These are phyloP conservation scores for Pterocles burchelli DNA, from an alignment of 2,113 vertebrate species.

Conservation along the genomic window DNA sequence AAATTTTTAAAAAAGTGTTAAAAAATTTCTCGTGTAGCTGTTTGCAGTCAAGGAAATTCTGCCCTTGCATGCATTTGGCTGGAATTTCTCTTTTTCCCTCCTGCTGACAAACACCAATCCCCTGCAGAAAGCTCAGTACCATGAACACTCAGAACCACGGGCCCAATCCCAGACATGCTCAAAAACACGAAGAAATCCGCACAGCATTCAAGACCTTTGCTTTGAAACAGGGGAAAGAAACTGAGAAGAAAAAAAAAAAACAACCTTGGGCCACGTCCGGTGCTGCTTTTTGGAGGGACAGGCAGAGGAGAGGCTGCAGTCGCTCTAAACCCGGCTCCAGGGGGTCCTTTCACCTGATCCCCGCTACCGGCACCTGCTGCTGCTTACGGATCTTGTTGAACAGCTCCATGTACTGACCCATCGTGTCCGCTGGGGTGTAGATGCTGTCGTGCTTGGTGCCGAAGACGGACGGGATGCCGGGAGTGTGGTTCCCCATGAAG, in stretches of 20 bases:
- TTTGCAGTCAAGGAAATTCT: neutral
- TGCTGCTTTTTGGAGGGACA: neutral
- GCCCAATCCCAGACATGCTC: neutral
- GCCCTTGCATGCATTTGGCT: neutral
- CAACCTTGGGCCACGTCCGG: neutral
- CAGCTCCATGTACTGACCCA: conserved; percentile 96
- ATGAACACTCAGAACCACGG: neutral
- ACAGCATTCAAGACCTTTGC: neutral
- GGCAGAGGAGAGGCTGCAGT: neutral
- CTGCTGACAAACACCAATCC: fast-evolving
- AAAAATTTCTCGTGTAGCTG: neutral
- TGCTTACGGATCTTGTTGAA: conserved; percentile 97
- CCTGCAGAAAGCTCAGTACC: fast-evolving
- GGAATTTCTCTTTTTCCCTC: neutral
- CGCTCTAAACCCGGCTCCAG: neutral
- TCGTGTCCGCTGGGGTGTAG: conserved; percentile 88
- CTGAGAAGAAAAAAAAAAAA: neutral
- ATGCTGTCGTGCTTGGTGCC: conserved; percentile 85
- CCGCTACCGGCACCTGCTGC: conserved; percentile 87
- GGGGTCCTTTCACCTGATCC: conserved; percentile 76
- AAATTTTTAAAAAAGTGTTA: neutral
- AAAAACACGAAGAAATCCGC: fast-evolving
- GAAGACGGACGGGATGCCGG: conserved; percentile 86
- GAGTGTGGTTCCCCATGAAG: conserved; percentile 86
- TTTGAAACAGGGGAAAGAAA: neutral